phyloP scores from a whole-genome alignment of 2,888 invertebrate genomes.

The Tetheella fluctuosa region DNA sequence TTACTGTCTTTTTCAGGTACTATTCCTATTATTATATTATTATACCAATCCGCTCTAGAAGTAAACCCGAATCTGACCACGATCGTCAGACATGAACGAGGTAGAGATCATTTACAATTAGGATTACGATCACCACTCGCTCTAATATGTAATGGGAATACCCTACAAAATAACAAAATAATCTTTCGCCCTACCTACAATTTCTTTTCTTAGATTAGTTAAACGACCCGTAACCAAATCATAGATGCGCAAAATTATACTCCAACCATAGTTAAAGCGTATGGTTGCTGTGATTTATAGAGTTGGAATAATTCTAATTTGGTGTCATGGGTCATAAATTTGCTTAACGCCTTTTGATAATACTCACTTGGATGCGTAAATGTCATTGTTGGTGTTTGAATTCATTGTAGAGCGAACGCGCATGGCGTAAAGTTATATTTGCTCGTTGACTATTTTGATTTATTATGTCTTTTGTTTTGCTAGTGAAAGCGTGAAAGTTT shows the following conservation, averaged over 20 bases:
- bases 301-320: constrained; percentile 58
- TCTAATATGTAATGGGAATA: not conserved
- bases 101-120: too few species aligned
- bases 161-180: constrained; percentile 11
- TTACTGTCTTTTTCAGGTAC: too few species aligned
- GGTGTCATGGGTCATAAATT: constrained; percentile 75
- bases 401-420: constrained; percentile 59
- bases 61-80: too few species aligned
- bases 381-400: constrained; percentile 51
- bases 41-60: too few species aligned
- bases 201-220: constrained; percentile 42
- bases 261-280: constrained; percentile 37
- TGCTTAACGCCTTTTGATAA: constrained; percentile 60
- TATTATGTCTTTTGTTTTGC: constrained; percentile 47
- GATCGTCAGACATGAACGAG: too few species aligned
- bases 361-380: constrained; percentile 40
- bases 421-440: constrained; percentile 45
- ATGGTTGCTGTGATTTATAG: constrained; percentile 51
- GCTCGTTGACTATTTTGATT: constrained; percentile 46
- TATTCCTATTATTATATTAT: too few species aligned
- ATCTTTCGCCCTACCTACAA: not conserved
- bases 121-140: too few species aligned
- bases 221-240: constrained; percentile 63
- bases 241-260: constrained; percentile 59
- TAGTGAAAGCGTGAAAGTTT: constrained; percentile 24